phyloP scores from a whole-genome alignment of 2,797 vertebrate species.

The Falco columbarius region DNA sequence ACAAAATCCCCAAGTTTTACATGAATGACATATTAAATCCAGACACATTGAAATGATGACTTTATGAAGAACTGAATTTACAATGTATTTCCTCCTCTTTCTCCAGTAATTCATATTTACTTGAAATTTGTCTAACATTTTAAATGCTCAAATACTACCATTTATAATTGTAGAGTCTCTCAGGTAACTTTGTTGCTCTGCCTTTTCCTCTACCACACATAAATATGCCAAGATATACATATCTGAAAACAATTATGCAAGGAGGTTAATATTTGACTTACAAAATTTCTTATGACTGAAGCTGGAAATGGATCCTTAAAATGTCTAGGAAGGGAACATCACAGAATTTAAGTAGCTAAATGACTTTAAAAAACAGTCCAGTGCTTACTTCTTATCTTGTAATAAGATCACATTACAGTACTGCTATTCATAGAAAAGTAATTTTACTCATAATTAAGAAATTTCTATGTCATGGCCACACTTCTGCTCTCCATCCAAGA shows the following conservation, averaged over 20 bases:
- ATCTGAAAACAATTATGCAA: background rate
- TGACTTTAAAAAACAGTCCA: background rate
- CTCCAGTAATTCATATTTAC: background rate
- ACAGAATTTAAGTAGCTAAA: background rate
- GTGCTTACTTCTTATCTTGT: background rate
- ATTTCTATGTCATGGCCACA: background rate
- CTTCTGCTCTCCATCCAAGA: background rate
- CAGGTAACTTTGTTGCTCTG: background rate
- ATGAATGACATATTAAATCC: background rate
- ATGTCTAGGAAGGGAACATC: background rate
- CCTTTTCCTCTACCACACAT: background rate
- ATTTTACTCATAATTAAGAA: background rate
- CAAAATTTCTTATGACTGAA: background rate
- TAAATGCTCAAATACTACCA: background rate
- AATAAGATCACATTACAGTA: background rate
- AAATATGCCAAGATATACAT: background rate
- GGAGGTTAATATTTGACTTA: background rate
- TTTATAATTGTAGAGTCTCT: background rate
- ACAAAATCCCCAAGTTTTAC: background rate
- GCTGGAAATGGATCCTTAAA: background rate
- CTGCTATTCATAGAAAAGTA: background rate
- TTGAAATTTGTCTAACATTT: background rate
- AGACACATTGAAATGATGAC: background rate
- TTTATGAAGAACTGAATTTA: background rate
- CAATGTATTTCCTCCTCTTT: background rate